Evolutionary conservation across 2,797 vertebrate genomes (phyloP), one percentile per base, ranked within the genome.

Genomic region (Falco concolor): DNA sequence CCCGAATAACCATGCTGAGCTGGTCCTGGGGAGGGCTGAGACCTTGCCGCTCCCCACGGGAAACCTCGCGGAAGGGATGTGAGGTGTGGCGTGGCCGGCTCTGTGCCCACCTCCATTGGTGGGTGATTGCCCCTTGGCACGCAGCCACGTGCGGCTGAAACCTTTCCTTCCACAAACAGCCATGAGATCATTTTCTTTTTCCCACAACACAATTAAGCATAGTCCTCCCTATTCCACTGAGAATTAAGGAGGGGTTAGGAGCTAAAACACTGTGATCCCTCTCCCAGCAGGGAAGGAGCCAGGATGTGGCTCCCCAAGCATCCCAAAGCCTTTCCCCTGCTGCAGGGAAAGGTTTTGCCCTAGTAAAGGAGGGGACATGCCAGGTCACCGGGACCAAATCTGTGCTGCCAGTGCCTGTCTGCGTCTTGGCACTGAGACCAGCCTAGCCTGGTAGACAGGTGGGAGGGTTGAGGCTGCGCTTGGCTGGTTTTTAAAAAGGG

Each of bases 21-120:
- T 0, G 0, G 34, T 12, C 50, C 40, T 1, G 10, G 52, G 47
- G 12, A 80, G 90, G 83, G 80, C 86, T 13, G 32, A 50, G 61
- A 24, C 32, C 30, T 2, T 2, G 11, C 32, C 0, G 8, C 0
- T 84, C 44, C 74, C 75, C 20, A 0, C 5, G 9, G 3, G 44
- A 64, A 38, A 13, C 30, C 68, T 28, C 28, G 5, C 0, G 24
- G 84, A 20, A n/a, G 83, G 34, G 63, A 28, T 50, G 6, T 12
- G 83, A 13, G 78, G 57, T 16, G 73, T 6, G 10, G 30, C 0
- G 4, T 2, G 80, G n/a, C 59, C 1, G 0, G 19, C 47, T 84
- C 36, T 3, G 0, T n/a, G 49, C 68, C 70, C 45, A 3, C 8
- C 53, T 22, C 70, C 3, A 0, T 5, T 3, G 0, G 47, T 13